A percentile compares a stretch with the other conserved stretches of the same genome.
Evolutionary conservation across 1,140 invertebrate genomes (phyloP).

Genomic region (Frieseomelitta varia): DNA sequence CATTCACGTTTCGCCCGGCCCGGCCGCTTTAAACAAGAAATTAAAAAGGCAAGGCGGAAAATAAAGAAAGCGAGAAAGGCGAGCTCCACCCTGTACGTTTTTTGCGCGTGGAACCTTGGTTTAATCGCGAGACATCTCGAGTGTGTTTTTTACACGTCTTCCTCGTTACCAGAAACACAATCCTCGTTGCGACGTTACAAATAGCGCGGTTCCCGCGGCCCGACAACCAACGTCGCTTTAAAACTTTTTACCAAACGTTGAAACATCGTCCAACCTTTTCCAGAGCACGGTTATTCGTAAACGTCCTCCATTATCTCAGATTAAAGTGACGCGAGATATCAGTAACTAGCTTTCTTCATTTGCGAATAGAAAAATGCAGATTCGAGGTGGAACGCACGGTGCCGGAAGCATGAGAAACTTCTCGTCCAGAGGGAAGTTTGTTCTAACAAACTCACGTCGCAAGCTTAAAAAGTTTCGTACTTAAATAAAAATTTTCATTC

Average conservation of each 20-base stretch:
- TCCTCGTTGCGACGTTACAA: conserved; percentile 71
- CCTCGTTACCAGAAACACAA: conserved; percentile 38
- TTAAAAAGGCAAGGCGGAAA: background rate
- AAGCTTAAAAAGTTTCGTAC: too few species aligned
- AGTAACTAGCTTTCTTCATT: background rate
- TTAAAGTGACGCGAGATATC: background rate
- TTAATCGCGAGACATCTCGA: conserved; percentile 70
- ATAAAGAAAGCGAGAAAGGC: background rate
- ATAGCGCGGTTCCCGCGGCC: conserved; percentile 63
- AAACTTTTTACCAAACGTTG: conserved; percentile 68
- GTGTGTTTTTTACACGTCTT: conserved; percentile 57
- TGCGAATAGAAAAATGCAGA: background rate
- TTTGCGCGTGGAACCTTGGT: conserved; percentile 60
- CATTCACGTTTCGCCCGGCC: background rate
- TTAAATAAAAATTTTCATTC: too few species aligned
- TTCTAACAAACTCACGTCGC: too few species aligned
- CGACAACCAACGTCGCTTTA: conserved; percentile 52
- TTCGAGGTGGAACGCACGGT: background rate
- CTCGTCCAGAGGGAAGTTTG: background rate
- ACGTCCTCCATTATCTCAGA: background rate
- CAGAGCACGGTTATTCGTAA: background rate
- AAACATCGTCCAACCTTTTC: conserved; percentile 49
- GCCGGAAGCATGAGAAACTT: background rate
- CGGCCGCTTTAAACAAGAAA: background rate
- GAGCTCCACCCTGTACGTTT: conserved; percentile 37